A percentile compares a stretch with the other conserved stretches of the same genome.
Evolutionary conservation across 1,140 invertebrate genomes (phyloP).

Genomic region (Megalopta genalis): DNA sequence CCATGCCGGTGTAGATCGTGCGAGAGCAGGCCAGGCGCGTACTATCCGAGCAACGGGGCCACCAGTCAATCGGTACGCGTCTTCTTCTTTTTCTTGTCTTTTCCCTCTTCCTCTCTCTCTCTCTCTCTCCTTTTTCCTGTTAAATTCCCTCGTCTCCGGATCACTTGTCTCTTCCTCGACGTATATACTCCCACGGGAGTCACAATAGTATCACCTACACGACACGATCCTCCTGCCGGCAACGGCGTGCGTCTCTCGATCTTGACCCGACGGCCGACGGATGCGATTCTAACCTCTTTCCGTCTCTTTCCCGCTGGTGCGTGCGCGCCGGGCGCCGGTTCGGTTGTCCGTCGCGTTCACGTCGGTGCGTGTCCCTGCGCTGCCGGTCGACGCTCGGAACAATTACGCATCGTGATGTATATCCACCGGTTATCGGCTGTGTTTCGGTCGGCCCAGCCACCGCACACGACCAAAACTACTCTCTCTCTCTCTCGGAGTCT

Average conservation of each 20-base stretch:
- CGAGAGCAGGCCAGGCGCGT: constrained; percentile 70
- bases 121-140: background rate
- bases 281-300: constrained; percentile 23
- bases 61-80: constrained; percentile 24
- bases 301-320: too few relatives aligned
- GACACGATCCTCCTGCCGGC: background rate
- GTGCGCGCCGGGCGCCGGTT: too few relatives aligned
- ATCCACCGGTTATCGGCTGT: constrained; percentile 23
- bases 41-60: constrained; percentile 38
- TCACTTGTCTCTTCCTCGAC: constrained; percentile 20
- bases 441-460: background rate
- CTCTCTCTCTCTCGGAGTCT: too few relatives aligned
- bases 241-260: too few relatives aligned
- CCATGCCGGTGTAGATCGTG: constrained; percentile 73
- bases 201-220: constrained; percentile 27
- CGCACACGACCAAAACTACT: too few relatives aligned
- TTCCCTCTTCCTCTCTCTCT: constrained; percentile 15
- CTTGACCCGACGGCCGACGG: too few relatives aligned
- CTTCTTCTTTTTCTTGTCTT: constrained; percentile 19
- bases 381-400: constrained; percentile 20
- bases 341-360: constrained; percentile 19
- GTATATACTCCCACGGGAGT: background rate
- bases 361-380: constrained; percentile 15
- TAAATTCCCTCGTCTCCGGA: constrained; percentile 14
- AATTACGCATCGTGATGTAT: background rate